phyloP scores from a whole-genome alignment of 2,113 vertebrate genomes.

The Agapornis roseicollis region DNA sequence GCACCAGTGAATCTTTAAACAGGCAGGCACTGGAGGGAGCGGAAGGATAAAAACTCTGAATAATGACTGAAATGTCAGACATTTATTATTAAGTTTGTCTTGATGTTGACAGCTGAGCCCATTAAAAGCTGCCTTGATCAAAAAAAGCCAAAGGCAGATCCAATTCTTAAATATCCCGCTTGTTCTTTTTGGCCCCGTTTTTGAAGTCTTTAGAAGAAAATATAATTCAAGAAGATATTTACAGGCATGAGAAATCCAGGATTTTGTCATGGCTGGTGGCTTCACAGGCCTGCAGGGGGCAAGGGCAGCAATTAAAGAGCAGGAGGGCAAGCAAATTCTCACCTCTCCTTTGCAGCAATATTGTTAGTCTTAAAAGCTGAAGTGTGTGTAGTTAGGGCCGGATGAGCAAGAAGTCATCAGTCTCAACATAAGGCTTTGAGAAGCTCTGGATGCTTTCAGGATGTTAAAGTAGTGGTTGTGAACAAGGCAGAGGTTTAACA shows the following conservation, averaged over 20 bases:
- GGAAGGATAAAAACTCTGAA: neutral
- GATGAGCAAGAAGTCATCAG: neutral
- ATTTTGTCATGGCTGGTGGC: neutral
- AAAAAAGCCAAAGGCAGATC: conserved; percentile 46
- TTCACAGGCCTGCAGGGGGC: neutral
- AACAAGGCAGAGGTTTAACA: neutral
- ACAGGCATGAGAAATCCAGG: neutral
- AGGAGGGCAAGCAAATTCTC: neutral
- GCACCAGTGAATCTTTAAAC: neutral
- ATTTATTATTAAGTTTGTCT: conserved; percentile 25
- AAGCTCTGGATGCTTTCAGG: neutral
- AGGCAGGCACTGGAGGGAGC: neutral
- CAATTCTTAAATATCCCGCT: conserved; percentile 19
- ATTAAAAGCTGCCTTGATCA: conserved; percentile 45
- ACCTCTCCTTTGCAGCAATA: neutral
- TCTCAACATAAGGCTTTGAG: neutral
- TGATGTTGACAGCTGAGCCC: conserved; percentile 23
- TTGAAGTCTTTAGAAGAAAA: conserved; percentile 7
- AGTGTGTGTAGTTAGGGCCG: fast-evolving
- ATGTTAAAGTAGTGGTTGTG: neutral
- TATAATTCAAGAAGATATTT: conserved; percentile 2
- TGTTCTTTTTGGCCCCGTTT: conserved; percentile 42
- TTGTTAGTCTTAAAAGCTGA: neutral
- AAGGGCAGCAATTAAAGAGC: neutral
- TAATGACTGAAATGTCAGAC: conserved; percentile 33